phyloP scores from a whole-genome alignment of 2,113 vertebrate genomes.

The Bos indicus region DNA sequence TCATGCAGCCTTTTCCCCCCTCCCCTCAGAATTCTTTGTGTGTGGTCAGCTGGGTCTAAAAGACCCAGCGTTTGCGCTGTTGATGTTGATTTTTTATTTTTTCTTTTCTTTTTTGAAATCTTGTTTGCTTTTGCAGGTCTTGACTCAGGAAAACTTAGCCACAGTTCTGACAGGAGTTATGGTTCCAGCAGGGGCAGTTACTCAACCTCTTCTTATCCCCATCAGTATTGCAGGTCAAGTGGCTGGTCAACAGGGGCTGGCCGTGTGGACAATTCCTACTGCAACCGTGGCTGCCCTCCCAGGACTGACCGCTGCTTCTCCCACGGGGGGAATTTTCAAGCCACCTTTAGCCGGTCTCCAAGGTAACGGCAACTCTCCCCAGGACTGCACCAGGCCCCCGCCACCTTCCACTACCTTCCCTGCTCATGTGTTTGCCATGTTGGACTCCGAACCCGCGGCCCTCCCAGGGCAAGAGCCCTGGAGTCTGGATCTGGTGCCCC shows the following conservation, averaged over 20 bases:
- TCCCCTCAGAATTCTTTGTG: slow-evolving; percentile 67
- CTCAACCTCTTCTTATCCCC: slow-evolving; percentile 97
- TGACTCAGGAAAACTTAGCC: slow-evolving; percentile 97
- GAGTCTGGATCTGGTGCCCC: slow-evolving; percentile 52
- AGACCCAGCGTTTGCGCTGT: slow-evolving; percentile 75
- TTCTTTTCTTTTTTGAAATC: slow-evolving; percentile 85
- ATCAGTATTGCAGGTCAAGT: slow-evolving; percentile 95
- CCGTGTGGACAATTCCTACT: slow-evolving; percentile 94
- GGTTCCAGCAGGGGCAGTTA: slow-evolving; percentile 93
- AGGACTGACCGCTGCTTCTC: slow-evolving; percentile 86
- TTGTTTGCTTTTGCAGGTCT: slow-evolving; percentile 90
- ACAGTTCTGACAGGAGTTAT: slow-evolving; percentile 97
- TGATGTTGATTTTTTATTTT: slow-evolving; percentile 79
- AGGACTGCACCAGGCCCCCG: slow-evolving; percentile 65
- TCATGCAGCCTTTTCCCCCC: background rate
- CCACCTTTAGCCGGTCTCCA: slow-evolving; percentile 91
- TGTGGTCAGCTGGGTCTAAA: slow-evolving; percentile 64
- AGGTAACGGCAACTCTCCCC: slow-evolving; percentile 83
- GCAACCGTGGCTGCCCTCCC: slow-evolving; percentile 92
- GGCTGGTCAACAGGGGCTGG: slow-evolving; percentile 93
- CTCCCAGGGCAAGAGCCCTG: background rate
- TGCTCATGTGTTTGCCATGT: slow-evolving; percentile 15
- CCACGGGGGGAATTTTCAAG: slow-evolving; percentile 91
- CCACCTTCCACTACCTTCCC: slow-evolving; percentile 35
- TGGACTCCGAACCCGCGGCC: slow-evolving; percentile 58